Conservation (phyloP, 2,113 vertebrate species). For the Ochotona curzoniae region DNA sequence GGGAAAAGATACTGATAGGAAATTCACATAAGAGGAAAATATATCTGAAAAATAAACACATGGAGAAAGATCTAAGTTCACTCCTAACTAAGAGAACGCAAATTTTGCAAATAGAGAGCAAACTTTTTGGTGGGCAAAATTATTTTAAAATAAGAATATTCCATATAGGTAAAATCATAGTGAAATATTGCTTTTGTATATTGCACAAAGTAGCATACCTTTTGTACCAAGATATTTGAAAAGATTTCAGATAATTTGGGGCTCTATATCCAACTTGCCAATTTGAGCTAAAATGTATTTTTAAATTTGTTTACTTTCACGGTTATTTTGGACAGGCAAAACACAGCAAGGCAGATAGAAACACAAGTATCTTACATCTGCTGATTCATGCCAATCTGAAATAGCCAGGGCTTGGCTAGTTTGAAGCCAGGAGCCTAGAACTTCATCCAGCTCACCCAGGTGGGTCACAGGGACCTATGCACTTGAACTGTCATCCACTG, state of each 20-base stretch:
- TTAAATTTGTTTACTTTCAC: not conserved
- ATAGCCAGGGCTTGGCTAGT: no score
- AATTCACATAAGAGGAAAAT: not conserved
- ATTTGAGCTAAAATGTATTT: not conserved
- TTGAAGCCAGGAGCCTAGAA: no score
- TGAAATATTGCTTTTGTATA: not conserved
- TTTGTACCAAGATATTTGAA: not conserved
- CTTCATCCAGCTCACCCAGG: no score
- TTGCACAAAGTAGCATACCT: not conserved
- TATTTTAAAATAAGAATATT: constrained; percentile 20
- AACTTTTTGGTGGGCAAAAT: not conserved
- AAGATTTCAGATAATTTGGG: constrained; percentile 15
- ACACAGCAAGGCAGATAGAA: no score
- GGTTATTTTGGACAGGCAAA: no score
- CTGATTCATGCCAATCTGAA: no score
- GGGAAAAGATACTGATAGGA: not conserved
- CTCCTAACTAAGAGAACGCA: not conserved
- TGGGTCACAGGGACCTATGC: no score
- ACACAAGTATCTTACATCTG: no score
- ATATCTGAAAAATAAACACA: not conserved
- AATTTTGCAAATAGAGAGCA: constrained; percentile 17
- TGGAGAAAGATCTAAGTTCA: not conserved
- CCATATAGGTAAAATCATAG: not conserved
- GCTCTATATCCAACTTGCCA: not conserved
- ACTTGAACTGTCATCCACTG: no score